A percentile compares a stretch with the other conserved stretches of the same genome.
These are phyloP conservation scores for Eupeodes latifasciatus DNA, from an alignment of 2,888 invertebrate species.

Conservation along the genomic window DNA sequence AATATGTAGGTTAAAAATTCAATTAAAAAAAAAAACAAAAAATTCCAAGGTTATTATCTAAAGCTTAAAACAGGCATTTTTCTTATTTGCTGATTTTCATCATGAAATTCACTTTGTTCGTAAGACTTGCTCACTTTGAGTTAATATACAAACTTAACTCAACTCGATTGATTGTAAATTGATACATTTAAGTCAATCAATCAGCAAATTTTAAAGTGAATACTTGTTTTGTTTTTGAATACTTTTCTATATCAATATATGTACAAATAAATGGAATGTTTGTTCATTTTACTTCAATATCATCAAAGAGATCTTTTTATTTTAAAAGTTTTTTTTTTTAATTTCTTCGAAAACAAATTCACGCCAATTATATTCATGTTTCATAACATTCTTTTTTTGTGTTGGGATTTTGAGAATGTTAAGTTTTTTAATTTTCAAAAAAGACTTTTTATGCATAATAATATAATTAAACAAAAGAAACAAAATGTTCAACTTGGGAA, in stretches of 20 bases:
- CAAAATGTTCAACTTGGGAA: no score
- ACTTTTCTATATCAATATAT: no score
- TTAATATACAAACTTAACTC: neutral
- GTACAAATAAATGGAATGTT: neutral
- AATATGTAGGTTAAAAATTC: neutral
- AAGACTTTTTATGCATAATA: no score
- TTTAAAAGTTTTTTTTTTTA: neutral
- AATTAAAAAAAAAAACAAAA: neutral
- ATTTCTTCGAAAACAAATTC: neutral
- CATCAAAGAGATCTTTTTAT: neutral
- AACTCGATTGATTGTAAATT: neutral
- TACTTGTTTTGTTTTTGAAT: neutral
- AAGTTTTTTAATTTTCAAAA: no score
- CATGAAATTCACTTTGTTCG: neutral
- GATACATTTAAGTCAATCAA: constrained; percentile 13
- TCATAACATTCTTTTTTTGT: no score
- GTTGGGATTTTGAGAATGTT: no score
- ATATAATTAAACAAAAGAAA: no score
- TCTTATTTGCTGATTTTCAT: neutral
- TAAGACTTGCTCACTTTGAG: neutral
- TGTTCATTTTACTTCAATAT: constrained; percentile 6
- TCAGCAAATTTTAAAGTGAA: neutral
- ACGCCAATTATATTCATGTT: neutral
- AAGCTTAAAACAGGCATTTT: neutral
- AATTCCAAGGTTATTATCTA: neutral